Evolutionary conservation across 2,888 invertebrate species (phyloP).

Genomic region (Podabrus alpinus): DNA sequence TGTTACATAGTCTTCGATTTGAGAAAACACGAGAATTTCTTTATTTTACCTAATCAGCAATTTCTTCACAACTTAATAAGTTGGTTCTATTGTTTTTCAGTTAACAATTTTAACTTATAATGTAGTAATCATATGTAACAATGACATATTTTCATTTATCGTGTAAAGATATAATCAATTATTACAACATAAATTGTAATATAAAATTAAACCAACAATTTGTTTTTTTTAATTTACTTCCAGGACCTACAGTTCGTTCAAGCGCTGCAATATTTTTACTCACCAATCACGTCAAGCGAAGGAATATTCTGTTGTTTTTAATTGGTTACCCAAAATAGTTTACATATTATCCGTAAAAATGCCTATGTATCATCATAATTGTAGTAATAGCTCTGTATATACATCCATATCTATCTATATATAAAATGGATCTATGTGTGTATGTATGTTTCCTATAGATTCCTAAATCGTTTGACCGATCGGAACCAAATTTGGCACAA

Average conservation of each 20-base stretch:
- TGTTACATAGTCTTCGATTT: neutral
- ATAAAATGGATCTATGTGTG: too few species aligned
- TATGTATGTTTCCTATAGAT: too few species aligned
- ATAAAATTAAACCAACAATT: neutral
- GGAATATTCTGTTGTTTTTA: neutral
- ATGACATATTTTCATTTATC: neutral
- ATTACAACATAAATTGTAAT: neutral
- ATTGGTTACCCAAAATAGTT: neutral
- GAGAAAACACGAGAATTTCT: neutral
- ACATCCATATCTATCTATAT: too few species aligned
- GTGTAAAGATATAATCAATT: neutral
- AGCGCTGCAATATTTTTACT: neutral
- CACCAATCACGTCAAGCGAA: neutral
- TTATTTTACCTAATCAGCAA: neutral
- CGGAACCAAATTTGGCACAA: too few species aligned
- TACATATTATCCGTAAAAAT: too few species aligned
- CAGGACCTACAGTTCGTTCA: neutral
- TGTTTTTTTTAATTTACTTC: neutral
- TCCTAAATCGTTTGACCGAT: too few species aligned
- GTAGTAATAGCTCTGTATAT: too few species aligned
- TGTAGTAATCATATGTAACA: neutral
- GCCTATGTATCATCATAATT: too few species aligned
- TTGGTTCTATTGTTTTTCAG: neutral
- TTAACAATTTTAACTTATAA: neutral
- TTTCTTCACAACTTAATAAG: neutral